These are phyloP conservation scores for Drosophila tripunctata DNA, from an alignment of 2,888 invertebrate species.

Conservation along the genomic window DNA sequence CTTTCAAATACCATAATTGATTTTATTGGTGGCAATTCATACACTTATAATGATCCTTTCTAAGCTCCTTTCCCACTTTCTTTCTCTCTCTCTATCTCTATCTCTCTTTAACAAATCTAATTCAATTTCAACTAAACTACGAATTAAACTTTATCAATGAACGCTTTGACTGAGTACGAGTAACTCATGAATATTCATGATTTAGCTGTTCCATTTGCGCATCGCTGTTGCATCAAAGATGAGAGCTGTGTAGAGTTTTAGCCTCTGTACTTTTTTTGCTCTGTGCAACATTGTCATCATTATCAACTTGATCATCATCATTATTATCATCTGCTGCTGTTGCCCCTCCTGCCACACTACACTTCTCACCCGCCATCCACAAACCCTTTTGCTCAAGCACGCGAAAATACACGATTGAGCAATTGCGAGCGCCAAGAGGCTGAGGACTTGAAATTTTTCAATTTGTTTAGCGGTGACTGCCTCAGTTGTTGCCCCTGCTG, in stretches of 20 bases:
- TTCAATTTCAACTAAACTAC: too few species aligned
- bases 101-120: too few species aligned
- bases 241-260: slow-evolving; percentile 30
- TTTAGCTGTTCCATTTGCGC: slow-evolving; percentile 20
- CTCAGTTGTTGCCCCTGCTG: slow-evolving; percentile 38
- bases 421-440: slow-evolving; percentile 73
- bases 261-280: slow-evolving; percentile 32
- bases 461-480: slow-evolving; percentile 65
- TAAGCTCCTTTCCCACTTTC: too few species aligned
- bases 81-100: too few species aligned
- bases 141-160: too few species aligned
- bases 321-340: slow-evolving; percentile 24
- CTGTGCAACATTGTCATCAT: slow-evolving; percentile 26
- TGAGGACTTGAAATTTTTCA: slow-evolving; percentile 77
- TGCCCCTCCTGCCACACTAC: neutral
- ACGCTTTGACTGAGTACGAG: neutral
- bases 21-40: too few species aligned
- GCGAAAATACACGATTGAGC: slow-evolving; percentile 74
- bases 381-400: slow-evolving; percentile 41
- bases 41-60: too few species aligned
- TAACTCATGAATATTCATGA: slow-evolving; percentile 11
- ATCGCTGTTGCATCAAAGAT: slow-evolving; percentile 34
- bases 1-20: too few species aligned
- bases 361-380: too few species aligned
- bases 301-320: slow-evolving; percentile 19